Percentiles rank a stretch among this genome's conserved stretches.
Conservation (phyloP, 2,888 invertebrate species). For the Thumatha senex region DNA sequence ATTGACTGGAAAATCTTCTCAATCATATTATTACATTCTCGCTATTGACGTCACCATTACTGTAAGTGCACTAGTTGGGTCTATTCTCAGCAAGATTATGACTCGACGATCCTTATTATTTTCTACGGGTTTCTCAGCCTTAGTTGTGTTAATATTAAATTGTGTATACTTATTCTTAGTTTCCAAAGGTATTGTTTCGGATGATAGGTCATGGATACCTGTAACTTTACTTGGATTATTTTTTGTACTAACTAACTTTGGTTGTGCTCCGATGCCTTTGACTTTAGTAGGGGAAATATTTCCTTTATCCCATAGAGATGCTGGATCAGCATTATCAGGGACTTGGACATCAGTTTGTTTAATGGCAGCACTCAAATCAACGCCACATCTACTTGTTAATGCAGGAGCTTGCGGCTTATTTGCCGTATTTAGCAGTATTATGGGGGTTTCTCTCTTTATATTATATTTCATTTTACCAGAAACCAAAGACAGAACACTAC, state of each 20-base stretch:
- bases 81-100: conserved; percentile 41
- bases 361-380: conserved; percentile 49
- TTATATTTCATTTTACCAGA: conserved; percentile 13
- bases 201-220: conserved; percentile 2
- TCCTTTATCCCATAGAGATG: conserved; percentile 44
- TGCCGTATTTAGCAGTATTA: not conserved
- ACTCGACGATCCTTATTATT: conserved; percentile 38
- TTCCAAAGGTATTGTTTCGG: conserved; percentile 3
- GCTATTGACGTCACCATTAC: conserved; percentile 46
- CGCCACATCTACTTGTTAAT: conserved; percentile 43
- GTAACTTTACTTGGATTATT: conserved; percentile 30
- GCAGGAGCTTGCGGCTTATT: conserved; percentile 1
- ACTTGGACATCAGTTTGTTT: conserved; percentile 63
- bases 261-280: conserved; percentile 44
- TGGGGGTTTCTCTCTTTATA: not conserved
- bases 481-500: conserved; percentile 13
- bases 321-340: conserved; percentile 62
- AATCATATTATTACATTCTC: conserved; percentile 44
- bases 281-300: conserved; percentile 47
- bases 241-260: conserved; percentile 46
- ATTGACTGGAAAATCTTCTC: conserved; percentile 34
- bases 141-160: not conserved
- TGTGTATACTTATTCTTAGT: conserved; percentile 7
- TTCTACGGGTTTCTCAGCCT: conserved; percentile 7
- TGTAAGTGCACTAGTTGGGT: conserved; percentile 36